Base-by-base conservation (phyloP, 1,140 invertebrate genomes). In the Trichomalopsis sarcophagae region DNA sequence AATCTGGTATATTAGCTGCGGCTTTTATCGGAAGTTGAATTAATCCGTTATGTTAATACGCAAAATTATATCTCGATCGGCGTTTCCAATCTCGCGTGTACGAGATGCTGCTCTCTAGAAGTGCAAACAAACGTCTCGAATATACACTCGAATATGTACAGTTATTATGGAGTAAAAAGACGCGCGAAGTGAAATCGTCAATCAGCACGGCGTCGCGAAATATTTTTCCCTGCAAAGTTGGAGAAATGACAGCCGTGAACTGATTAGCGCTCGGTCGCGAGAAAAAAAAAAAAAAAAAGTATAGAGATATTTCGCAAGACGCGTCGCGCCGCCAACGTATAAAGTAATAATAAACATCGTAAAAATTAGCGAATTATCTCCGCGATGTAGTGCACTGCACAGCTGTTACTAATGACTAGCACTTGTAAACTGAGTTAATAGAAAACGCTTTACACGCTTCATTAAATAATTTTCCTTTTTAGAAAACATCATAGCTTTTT, bases 121-220 rank as follows among this genome's bases (percentile, higher is more conserved):
- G 50, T 55, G 10, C 50, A 17, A 55, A 17, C 17, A 55, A 55
- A 55, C 17, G 33, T 36, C 50, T 55, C n/a, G n/a, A n/a, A 36
- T 36, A 36, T 6, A 21, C 7, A 2, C 40, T 44, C 17, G 33
- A 36, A 55, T 55, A 55, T 27, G 27, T 21, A 55, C 50, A 55
- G 50, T 55, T 55, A 55, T 55, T 55, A 55, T 55, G 50, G 17
- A 55, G 50, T 55, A 21, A 55, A 55, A 55, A 55, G 17, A 55
- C 13, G 17, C 2, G 2, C 17, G 13, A 73, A 10, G 73, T 82
- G 73, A 76, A 82, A 82, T 82, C 73, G 81, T 74, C 81, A 44
- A 82, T 82, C 47, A 82, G n/a, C 80, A 62, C 80, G 50, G 7
- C 7, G 71, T 82, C 81, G 81, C 50, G 73, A 82, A 82, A 76